Evolutionary conservation across 2,797 vertebrate species (phyloP), one percentile per base, ranked within the genome.

Genomic region (Chelmon rostratus): DNA sequence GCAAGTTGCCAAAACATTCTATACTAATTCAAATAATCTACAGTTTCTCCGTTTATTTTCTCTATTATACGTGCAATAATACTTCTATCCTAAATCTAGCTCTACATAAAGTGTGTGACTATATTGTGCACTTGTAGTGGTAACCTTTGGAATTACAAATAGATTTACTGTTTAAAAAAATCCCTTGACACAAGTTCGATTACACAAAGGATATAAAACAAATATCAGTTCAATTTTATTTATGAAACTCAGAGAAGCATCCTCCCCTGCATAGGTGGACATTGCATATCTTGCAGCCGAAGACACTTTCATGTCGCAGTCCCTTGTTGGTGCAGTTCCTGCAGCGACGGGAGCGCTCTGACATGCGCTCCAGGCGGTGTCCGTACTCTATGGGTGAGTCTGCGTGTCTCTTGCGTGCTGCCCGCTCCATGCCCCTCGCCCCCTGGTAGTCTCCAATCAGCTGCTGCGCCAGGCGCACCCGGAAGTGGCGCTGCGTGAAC

Each of bases 161-260:
- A 73, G 82, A 86, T 91, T 88, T 70, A 88, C 75, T 66, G 66
- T 91, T 90, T 89, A 68, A 86, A 90, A 92, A 91, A 91, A 83
- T 80, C 86, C 75, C 80, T 90, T 84, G 82, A 91, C 88, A 91
- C 82, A 86, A 88, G 82, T 90, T 91, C 83, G 88, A 87, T 84
- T 89, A 93, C 89, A 93, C 79, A 94, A 92, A 92, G 82, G 79
- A 78, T 86, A 89, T 88, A 91, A 91, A 92, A 93, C 88, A 83
- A 89, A 83, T 75, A 79, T 33, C 69, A 68, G 90, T 88, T 79
- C 80, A 72, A 12, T 76, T 82, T 94, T 88, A 96, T 94, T 96
- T 96, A 93, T 96, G 96, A 94, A 96, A 96, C 91, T 96, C 96
- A 73, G 94, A 96, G 91, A 96, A 96, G 92, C 96, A 96, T 15